Evolutionary conservation across 2,888 invertebrate species (phyloP).

Genomic region (Sinohyriopsis cumingii): DNA sequence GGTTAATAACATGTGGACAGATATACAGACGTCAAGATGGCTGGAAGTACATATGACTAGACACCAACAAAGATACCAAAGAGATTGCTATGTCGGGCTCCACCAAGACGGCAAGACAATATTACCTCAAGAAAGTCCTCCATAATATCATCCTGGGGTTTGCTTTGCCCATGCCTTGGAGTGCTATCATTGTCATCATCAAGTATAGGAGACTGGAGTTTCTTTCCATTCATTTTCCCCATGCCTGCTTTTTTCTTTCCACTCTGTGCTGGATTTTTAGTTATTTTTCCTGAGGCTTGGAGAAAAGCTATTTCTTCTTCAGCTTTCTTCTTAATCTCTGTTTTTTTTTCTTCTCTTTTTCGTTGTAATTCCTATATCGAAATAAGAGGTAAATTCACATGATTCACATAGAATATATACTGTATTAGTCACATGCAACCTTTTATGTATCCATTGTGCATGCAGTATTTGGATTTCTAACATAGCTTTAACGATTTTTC

Average conservation of each 20-base stretch:
- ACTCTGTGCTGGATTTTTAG: conserved; percentile 48
- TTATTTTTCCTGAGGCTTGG: conserved; percentile 64
- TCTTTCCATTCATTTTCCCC: conserved; percentile 23
- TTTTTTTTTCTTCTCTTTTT: conserved; percentile 64
- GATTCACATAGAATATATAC: not conserved
- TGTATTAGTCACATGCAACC: not conserved
- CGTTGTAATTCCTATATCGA: conserved; percentile 62
- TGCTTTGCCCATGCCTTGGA: conserved; percentile 29
- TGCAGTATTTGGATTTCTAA: too few species aligned
- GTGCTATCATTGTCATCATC: conserved; percentile 31
- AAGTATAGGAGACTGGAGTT: conserved; percentile 10
- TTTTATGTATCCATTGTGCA: not conserved
- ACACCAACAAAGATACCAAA: too few species aligned
- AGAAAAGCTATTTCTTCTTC: conserved; percentile 64
- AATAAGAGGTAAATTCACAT: not conserved
- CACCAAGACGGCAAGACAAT: too few species aligned
- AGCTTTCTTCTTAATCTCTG: conserved; percentile 62
- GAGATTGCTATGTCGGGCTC: too few species aligned
- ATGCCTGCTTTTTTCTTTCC: conserved; percentile 31
- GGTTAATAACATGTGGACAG: too few species aligned
- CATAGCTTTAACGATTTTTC: too few species aligned
- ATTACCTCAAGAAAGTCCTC: conserved; percentile 14
- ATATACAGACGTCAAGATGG: too few species aligned
- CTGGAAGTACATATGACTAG: too few species aligned
- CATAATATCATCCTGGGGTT: conserved; percentile 31